Evolutionary conservation across 2,113 vertebrate species (phyloP).

Genomic region (Tylochromis polylepis): DNA sequence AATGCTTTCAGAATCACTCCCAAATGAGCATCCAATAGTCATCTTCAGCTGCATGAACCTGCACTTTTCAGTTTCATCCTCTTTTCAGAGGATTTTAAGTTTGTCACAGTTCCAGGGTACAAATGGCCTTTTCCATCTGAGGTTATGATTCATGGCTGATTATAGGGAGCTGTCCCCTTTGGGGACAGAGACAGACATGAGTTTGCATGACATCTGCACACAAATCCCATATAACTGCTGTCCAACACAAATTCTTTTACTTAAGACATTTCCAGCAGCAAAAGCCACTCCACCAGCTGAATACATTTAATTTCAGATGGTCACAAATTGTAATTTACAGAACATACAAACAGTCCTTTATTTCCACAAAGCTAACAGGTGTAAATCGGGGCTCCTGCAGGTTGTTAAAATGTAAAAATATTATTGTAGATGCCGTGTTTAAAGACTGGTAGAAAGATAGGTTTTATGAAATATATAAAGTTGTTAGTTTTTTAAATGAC

Average conservation of each 20-base stretch:
- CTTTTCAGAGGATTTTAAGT: neutral
- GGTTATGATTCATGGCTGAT: conserved; percentile 9
- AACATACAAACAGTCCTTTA: neutral
- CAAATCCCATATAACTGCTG: neutral
- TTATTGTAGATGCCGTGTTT: neutral
- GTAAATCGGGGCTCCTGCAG: neutral
- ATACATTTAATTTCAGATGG: conserved; percentile 10
- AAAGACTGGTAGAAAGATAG: neutral
- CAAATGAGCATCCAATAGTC: neutral
- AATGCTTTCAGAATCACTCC: neutral
- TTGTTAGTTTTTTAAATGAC: neutral
- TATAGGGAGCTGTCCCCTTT: neutral
- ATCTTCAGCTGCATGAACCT: neutral
- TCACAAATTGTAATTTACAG: neutral
- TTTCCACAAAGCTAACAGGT: neutral
- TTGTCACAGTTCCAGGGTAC: neutral
- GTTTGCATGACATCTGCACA: neutral
- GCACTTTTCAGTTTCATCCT: neutral
- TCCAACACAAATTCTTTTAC: neutral
- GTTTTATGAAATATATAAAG: neutral
- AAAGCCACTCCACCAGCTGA: neutral
- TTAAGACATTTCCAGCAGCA: neutral
- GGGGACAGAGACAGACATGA: neutral
- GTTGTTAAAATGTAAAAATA: neutral
- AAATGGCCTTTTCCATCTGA: conserved; percentile 5